Base-by-base conservation (phyloP, 1,140 invertebrate species). In the Adoxophyes honmai region DNA sequence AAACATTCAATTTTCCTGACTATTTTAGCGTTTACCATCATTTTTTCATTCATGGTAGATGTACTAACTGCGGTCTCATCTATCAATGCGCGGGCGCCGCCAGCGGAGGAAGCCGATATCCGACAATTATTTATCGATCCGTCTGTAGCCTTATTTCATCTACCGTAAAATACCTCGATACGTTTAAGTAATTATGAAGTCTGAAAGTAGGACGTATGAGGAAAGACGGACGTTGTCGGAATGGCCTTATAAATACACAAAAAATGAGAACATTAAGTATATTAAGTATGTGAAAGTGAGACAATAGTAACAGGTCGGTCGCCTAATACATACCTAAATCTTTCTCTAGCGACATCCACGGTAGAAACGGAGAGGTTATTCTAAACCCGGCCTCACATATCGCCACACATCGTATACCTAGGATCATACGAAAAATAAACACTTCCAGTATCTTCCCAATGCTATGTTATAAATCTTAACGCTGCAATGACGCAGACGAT, bases 121-220 rank as follows among this genome's bases (percentile, higher is more conserved):
- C 78, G 78, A 78, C 74, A 68, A 73, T 77, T 75, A 81, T 77
- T 75, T 76, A 81, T 76, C 55, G 52, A 57, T 63, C 61, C 60
- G 68, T 73, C 63, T 55, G 59, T 62, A 68, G 61, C 62, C 57
- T 65, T 62, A 62, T 66, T 67, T 60, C 64, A 54, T 60, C 52
- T 57, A 16, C 37, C 39, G 42, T 37, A 34, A 34, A 9, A 52
- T 52, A 52, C 37, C 53, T 54, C 39, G 35, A 44, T 48, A 34
- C 48, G 52, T 13, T 18, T 28, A 28, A 55, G 13, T 39, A 44
- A 39, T 36, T 51, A 51, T 16, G 11, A 39, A 48, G 21, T 38
- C 15, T 42, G 58, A 52, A 51, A 55, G 44, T 54, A 60, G 10
- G 34, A 2, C n/a, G n/a, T n/a, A n/a, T n/a, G n/a, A n/a, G n/a